A percentile compares a stretch with the other conserved stretches of the same genome.
phyloP scores from a whole-genome alignment of 2,888 invertebrate genomes.

The Caenorhabditis virilis region DNA sequence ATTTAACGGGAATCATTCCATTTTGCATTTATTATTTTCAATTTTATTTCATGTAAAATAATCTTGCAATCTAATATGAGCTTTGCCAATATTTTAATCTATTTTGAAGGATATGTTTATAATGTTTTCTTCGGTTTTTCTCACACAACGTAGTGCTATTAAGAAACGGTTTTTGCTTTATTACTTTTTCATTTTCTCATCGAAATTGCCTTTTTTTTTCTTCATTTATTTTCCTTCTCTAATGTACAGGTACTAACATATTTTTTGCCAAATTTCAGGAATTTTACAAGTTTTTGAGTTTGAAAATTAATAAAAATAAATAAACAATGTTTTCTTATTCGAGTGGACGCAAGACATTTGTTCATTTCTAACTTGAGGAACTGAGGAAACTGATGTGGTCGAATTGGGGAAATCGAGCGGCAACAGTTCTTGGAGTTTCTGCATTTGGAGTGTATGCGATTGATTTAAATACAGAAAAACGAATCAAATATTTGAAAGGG shows the following conservation, averaged over 20 bases:
- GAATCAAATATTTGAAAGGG: slow-evolving; percentile 4
- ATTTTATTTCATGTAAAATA: not conserved
- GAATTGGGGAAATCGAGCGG: slow-evolving; percentile 2
- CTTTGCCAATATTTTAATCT: too few relatives aligned
- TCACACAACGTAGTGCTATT: not conserved
- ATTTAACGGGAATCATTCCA: too few relatives aligned
- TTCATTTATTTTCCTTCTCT: not conserved
- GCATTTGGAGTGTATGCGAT: slow-evolving; percentile 1
- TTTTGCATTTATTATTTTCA: not conserved
- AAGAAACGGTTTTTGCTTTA: not conserved
- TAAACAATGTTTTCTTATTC: not conserved
- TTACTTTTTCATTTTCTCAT: not conserved
- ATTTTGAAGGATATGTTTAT: too few relatives aligned
- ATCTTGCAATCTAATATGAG: too few relatives aligned
- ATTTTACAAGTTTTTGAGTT: too few relatives aligned
- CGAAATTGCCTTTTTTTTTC: not conserved
- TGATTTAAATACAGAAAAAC: not conserved
- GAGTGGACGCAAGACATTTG: not conserved
- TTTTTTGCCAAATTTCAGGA: not conserved
- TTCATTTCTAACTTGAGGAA: too few relatives aligned
- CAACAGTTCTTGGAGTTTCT: not conserved
- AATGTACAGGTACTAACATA: not conserved
- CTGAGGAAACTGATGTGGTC: too few relatives aligned
- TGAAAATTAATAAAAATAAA: too few relatives aligned
- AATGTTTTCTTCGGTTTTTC: too few relatives aligned